phyloP scores from a whole-genome alignment of 2,888 invertebrate genomes.

The Timema cristinae region DNA sequence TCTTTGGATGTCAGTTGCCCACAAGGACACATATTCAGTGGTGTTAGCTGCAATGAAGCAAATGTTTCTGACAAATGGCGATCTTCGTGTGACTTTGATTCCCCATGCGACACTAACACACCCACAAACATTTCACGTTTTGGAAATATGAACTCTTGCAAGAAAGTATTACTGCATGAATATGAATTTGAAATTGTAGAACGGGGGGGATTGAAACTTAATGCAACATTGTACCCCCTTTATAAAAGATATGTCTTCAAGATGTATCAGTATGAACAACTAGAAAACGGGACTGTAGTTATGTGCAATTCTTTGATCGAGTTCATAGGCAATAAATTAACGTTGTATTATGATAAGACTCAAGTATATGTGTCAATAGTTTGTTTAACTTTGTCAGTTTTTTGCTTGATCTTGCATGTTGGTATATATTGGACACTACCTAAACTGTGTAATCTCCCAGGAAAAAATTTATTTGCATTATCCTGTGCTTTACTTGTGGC shows the following conservation, averaged over 20 bases:
- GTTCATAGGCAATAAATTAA: constrained; percentile 19
- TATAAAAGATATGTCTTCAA: neutral
- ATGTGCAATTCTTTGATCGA: constrained; percentile 12
- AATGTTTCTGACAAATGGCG: too few species aligned
- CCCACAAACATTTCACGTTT: too few species aligned
- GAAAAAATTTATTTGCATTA: constrained; percentile 44
- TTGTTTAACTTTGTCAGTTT: constrained; percentile 40
- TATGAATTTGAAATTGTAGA: constrained; percentile 10
- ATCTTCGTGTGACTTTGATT: too few species aligned
- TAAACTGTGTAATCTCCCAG: constrained; percentile 43
- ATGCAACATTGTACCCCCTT: neutral
- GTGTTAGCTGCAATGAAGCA: constrained; percentile 16
- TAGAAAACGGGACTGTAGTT: constrained; percentile 1
- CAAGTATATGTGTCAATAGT: constrained; percentile 39
- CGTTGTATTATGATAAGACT: constrained; percentile 31
- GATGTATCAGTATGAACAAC: constrained; percentile 1
- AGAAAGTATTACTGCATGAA: neutral
- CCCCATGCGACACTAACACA: too few species aligned
- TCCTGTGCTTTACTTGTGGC: constrained; percentile 42
- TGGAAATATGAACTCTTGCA: neutral
- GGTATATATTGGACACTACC: constrained; percentile 39
- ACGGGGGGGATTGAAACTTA: neutral
- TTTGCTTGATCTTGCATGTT: constrained; percentile 41
- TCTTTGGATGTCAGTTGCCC: constrained; percentile 31
- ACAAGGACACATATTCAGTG: constrained; percentile 13